Evolutionary conservation across 2,797 vertebrate species (phyloP).

Genomic region (Spatula versicolor): DNA sequence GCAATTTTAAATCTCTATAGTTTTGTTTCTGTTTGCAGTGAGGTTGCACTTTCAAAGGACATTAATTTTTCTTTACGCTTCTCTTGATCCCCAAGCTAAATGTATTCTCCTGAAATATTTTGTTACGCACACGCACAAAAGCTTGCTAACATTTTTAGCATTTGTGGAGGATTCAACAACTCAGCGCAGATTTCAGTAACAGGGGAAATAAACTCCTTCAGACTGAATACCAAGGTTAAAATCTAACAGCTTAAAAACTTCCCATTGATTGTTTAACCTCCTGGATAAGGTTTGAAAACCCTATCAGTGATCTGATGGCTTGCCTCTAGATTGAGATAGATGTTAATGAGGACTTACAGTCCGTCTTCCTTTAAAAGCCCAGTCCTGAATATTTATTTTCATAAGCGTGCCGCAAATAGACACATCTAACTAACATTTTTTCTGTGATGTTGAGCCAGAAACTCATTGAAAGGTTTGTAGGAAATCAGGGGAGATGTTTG

Average conservation of each 20-base stretch:
- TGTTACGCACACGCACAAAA: background rate
- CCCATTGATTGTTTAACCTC: background rate
- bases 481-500: background rate
- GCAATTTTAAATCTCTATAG: conserved; percentile 4
- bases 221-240: background rate
- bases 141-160: background rate
- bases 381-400: background rate
- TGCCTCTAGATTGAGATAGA: background rate
- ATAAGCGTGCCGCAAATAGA: background rate
- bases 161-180: background rate
- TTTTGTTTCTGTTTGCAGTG: background rate
- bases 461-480: background rate
- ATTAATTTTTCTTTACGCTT: background rate
- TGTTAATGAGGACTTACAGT: background rate
- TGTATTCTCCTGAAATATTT: background rate
- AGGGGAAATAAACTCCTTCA: background rate
- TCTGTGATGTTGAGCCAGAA: background rate
- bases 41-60: background rate
- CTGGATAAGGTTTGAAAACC: background rate
- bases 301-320: background rate
- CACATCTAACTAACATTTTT: background rate
- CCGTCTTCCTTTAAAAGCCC: background rate
- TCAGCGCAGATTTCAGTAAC: background rate
- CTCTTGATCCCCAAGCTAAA: background rate
- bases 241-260: background rate